phyloP scores from a whole-genome alignment of 2,797 vertebrate species.

The Enteromius radiatus region DNA sequence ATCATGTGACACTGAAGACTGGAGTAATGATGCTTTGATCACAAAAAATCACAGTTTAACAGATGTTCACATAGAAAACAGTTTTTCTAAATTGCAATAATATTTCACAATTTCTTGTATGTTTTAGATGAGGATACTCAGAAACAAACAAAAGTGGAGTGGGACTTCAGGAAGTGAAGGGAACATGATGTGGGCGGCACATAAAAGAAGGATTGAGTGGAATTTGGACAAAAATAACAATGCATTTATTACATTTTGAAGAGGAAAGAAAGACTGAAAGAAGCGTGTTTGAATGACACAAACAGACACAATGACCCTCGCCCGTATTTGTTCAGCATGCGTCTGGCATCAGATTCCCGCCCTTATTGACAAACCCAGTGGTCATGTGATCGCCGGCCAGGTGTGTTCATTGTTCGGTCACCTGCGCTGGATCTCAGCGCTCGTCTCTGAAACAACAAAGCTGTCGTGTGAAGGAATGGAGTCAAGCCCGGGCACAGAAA shows the following conservation, averaged over 20 bases:
- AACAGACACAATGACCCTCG: background rate
- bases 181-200: background rate
- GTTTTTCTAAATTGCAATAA: background rate
- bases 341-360: slow-evolving; percentile 62
- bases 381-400: slow-evolving; percentile 67
- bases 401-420: slow-evolving; percentile 64
- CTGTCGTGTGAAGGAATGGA: background rate
- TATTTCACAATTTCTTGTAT: background rate
- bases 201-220: background rate
- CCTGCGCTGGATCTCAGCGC: slow-evolving; percentile 64
- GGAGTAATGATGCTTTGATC: too few species aligned
- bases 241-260: background rate
- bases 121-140: background rate
- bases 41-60: background rate
- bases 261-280: background rate
- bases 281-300: background rate
- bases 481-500: background rate
- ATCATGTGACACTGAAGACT: background rate
- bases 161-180: background rate
- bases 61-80: background rate
- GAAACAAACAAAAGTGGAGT: too few species aligned
- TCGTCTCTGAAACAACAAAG: background rate
- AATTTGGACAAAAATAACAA: background rate
- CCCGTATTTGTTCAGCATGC: slow-evolving; percentile 14
- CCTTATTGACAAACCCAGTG: slow-evolving; percentile 63